Percentiles rank a stretch among this genome's conserved stretches.
Evolutionary conservation across 2,113 vertebrate species (phyloP).

Genomic region (Anser cygnoides): DNA sequence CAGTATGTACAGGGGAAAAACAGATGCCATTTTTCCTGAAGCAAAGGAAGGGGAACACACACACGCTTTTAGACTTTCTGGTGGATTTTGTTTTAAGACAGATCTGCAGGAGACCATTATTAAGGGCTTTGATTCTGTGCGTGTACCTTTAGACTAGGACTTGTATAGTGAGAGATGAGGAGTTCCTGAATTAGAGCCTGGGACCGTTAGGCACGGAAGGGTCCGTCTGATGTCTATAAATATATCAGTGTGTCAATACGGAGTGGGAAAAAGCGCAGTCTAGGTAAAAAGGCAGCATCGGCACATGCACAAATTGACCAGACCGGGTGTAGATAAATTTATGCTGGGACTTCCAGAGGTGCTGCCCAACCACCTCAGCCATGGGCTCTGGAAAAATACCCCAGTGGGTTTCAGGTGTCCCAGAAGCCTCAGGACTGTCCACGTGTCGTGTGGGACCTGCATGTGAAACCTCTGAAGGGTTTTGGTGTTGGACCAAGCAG

Average conservation of each 20-base stretch:
- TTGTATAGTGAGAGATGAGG: background rate
- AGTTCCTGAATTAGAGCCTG: background rate
- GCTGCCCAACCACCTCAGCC: background rate
- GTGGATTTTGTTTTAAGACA: background rate
- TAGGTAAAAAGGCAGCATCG: background rate
- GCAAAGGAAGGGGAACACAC: background rate
- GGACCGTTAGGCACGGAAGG: background rate
- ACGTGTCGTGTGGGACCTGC: rapidly evolving
- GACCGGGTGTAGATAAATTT: background rate
- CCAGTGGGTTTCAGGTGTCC: background rate
- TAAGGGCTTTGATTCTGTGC: background rate
- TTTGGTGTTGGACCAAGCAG: rapidly evolving
- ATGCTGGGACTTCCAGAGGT: background rate
- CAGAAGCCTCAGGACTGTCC: background rate
- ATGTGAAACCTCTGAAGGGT: background rate
- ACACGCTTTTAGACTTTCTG: rapidly evolving
- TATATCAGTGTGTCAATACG: background rate
- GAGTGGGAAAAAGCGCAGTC: background rate
- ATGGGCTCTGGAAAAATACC: rapidly evolving
- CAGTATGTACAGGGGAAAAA: background rate
- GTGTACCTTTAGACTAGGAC: background rate
- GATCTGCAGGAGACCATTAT: rapidly evolving
- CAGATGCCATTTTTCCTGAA: background rate
- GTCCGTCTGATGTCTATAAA: background rate
- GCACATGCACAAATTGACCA: background rate